Conservation (phyloP, 2,797 vertebrate genomes). For the Xyrichtys novacula region DNA sequence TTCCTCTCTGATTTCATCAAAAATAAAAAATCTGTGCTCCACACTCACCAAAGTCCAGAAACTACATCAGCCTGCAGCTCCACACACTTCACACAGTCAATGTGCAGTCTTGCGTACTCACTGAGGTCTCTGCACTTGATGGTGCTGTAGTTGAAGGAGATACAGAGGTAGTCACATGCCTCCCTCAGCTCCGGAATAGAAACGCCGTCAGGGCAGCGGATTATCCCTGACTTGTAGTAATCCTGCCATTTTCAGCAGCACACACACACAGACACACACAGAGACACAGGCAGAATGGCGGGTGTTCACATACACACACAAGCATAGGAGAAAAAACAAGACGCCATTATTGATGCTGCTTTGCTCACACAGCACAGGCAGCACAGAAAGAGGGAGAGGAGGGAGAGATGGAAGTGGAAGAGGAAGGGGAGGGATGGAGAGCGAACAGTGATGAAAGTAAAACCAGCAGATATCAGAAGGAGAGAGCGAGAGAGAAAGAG, state of each 20-base stretch:
- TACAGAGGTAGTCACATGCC: slow-evolving; percentile 99
- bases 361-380: slow-evolving; percentile 22
- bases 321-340: slow-evolving; percentile 74
- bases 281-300: slow-evolving; percentile 20
- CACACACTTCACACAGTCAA: not conserved
- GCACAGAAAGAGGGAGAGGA: slow-evolving; percentile 6
- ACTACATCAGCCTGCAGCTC: slow-evolving; percentile 24
- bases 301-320: slow-evolving; percentile 41
- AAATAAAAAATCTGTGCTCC: not conserved
- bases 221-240: slow-evolving; percentile 99
- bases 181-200: slow-evolving; percentile 98
- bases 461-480: slow-evolving; percentile 40
- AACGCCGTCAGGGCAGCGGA: slow-evolving; percentile 98
- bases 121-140: slow-evolving; percentile 99
- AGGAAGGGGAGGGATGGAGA: slow-evolving; percentile 26
- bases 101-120: slow-evolving; percentile 84
- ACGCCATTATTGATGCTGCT: slow-evolving; percentile 83
- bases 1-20: not conserved
- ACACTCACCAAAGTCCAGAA: slow-evolving; percentile 43
- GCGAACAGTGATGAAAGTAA: slow-evolving; percentile 30
- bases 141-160: slow-evolving; percentile 98
- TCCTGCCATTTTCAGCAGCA: slow-evolving; percentile 87
- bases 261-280: slow-evolving; percentile 29
- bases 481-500: not conserved
- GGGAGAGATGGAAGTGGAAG: slow-evolving; percentile 8